Evolutionary conservation across 2,797 vertebrate species (phyloP).

Genomic region (Scolopax rusticola): DNA sequence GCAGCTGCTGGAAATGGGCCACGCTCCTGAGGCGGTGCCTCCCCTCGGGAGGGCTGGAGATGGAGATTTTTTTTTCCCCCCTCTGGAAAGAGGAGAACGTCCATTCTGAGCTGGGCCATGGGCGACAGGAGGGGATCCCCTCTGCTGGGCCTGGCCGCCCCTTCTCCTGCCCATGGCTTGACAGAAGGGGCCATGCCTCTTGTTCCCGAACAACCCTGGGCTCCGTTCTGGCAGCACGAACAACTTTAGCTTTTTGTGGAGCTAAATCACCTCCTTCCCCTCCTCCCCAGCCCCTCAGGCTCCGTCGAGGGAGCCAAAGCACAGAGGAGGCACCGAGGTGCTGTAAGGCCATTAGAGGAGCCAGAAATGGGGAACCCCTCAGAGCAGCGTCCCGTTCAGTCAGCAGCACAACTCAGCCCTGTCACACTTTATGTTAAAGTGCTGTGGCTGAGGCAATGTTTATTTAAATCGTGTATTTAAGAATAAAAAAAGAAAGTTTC

Average conservation of each 20-base stretch:
- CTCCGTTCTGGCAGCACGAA: neutral
- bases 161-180: neutral
- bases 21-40: accelerated
- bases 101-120: neutral
- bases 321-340: neutral
- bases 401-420: neutral
- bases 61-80: neutral
- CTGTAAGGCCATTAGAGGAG: neutral
- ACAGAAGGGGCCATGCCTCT: neutral
- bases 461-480: neutral
- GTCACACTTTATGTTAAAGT: neutral
- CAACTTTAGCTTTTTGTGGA: neutral
- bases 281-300: neutral
- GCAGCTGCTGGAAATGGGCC: neutral
- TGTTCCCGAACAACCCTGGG: accelerated
- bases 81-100: neutral
- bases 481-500: neutral
- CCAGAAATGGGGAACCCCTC: accelerated
- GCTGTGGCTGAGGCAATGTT: neutral
- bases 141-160: neutral
- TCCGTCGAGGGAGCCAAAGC: neutral
- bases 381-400: neutral
- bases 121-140: neutral
- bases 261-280: neutral
- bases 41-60: neutral